Base-by-base conservation (phyloP, 2,888 invertebrate species). In the Zhengitettix transpicula region DNA sequence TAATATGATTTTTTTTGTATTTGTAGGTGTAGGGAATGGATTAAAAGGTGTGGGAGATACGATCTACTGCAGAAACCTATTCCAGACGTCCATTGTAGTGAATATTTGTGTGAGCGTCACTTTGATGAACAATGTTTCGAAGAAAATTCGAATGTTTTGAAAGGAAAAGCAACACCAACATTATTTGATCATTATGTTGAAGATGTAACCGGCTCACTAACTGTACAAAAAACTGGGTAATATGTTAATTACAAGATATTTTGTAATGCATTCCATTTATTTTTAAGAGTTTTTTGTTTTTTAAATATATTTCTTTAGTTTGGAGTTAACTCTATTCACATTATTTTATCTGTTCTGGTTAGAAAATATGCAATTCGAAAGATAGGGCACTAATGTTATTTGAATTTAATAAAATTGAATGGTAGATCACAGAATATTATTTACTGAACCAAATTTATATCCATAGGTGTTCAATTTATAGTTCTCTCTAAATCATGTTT, bases 101-200 rank as follows among this genome's bases (percentile, higher is more conserved):
- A 58, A 42, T 58, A 41, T 52, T 52, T 58, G 40, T 58, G 58
- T 58, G 41, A 58, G 12, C 52, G 40, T 40, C 58, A 58, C 42
- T 58, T 58, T 58, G 52, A 52, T 14, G 52, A 58, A 47, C 14
- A 52, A 40, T 52, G 52, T 52, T 58, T 58, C 17, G 58, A 52
- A 16, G 11, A 52, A 40, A 42, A 15, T 51, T 40, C 42, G 41
- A 44, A 40, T 52, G 52, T 52, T 52, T 41, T 58, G 15, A 58
- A 58, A 41, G 40, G 52, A 11, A 53, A 52, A 16, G 58, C 58
- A n/a, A 52, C 17, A 17, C 58, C 58, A 10, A 41, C 52, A 8
- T 28, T 58, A 16, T 58, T 58, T 58, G 51, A 51, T 47, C 47
- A 44, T 28, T 28, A 28, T 7, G 28, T 47, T 47, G 47, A 47